Evolutionary conservation across 2,797 vertebrate species (phyloP).

Genomic region (Hafferia zeledoni): DNA sequence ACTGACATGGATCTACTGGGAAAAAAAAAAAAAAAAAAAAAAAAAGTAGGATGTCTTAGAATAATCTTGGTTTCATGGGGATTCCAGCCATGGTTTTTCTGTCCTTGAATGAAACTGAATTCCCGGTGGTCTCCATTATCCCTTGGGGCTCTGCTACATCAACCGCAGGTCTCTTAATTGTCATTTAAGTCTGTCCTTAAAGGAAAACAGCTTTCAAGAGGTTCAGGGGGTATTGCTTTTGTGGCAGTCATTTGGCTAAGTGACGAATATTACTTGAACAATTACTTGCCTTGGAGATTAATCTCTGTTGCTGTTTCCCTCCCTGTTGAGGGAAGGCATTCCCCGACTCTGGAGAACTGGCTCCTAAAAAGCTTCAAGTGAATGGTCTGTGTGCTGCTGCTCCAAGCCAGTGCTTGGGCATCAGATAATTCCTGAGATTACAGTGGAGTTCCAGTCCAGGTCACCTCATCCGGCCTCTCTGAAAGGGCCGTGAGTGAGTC

Average conservation of each 20-base stretch:
- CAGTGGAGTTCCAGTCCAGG: not conserved
- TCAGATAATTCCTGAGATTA: not conserved
- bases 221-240: not conserved
- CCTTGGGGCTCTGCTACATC: not conserved
- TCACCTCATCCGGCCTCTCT: fast-evolving
- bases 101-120: not conserved
- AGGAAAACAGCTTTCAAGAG: not conserved
- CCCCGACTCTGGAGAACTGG: not conserved
- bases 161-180: not conserved
- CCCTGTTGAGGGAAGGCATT: not conserved
- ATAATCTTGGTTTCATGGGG: not conserved
- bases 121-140: not conserved
- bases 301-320: not conserved
- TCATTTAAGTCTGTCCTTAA: not conserved
- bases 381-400: not conserved
- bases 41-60: not conserved
- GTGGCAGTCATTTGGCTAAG: not conserved
- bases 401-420: not conserved
- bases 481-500: fast-evolving
- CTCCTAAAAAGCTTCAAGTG: not conserved
- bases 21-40: not conserved
- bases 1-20: not conserved
- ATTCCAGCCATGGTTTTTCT: not conserved
- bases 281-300: not conserved
- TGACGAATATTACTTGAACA: not conserved